Evolutionary conservation across 37 sponge, comb jelly and placozoan genomes (phyloP).

Genomic region (Eunapius fragilis): DNA sequence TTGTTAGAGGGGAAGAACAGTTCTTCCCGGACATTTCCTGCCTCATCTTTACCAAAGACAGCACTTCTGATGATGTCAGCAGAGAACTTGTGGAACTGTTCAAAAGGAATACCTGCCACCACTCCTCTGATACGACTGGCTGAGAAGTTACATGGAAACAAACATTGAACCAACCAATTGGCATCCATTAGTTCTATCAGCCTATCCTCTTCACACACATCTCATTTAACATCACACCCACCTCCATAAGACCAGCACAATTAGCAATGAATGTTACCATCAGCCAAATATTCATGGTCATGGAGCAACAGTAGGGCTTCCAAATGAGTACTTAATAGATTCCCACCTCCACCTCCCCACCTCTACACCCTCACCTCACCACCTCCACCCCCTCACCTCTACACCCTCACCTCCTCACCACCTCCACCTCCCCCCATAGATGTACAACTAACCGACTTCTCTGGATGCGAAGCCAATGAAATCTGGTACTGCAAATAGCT

Average conservation of each 20-base stretch:
- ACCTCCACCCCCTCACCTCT: neutral
- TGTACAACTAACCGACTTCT: conserved; percentile 67
- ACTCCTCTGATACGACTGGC: conserved; percentile 83
- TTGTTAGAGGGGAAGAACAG: conserved; percentile 84
- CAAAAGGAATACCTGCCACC: conserved; percentile 87
- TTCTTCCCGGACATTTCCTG: conserved; percentile 52
- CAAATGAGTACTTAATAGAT: too few relatives aligned
- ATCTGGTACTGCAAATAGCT: conserved; percentile 90
- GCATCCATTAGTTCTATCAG: neutral
- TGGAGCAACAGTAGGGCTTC: too few relatives aligned
- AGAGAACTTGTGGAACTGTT: conserved; percentile 93
- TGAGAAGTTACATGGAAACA: neutral
- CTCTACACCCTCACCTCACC: neutral
- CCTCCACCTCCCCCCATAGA: neutral
- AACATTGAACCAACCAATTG: neutral
- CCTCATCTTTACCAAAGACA: conserved; percentile 80
- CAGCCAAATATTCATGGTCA: too few relatives aligned
- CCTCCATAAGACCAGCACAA: too few relatives aligned
- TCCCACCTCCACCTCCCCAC: too few relatives aligned
- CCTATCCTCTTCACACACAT: too few relatives aligned
- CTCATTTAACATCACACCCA: too few relatives aligned
- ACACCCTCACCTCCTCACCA: neutral
- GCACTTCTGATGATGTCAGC: conserved; percentile 74
- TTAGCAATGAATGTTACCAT: too few relatives aligned
- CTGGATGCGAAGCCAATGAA: conserved; percentile 94